Evolutionary conservation across 2,888 invertebrate species (phyloP).

Genomic region (Seira sanloemensis): DNA sequence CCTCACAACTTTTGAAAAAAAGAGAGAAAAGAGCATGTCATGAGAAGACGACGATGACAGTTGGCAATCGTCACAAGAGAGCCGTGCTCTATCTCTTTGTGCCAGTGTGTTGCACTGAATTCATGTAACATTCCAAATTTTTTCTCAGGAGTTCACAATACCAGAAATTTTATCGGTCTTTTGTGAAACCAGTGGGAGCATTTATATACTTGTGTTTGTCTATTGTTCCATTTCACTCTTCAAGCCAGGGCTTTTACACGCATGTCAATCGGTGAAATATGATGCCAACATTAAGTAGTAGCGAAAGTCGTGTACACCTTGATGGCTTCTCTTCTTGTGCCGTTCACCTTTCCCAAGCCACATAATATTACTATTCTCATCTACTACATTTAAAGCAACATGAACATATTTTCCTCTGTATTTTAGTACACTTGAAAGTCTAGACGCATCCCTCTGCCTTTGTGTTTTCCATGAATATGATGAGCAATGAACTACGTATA

Average conservation of each 20-base stretch:
- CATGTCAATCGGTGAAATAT: conserved; percentile 44
- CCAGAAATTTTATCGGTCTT: neutral
- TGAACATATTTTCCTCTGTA: too few species aligned
- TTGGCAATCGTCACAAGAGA: conserved; percentile 46
- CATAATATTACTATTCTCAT: too few species aligned
- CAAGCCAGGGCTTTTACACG: conserved; percentile 23
- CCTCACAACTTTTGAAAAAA: neutral
- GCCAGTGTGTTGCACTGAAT: neutral
- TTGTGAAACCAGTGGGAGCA: neutral
- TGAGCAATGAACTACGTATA: too few species aligned
- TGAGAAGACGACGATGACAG: conserved; percentile 46
- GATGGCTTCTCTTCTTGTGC: neutral
- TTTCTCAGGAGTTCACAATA: conserved; percentile 21
- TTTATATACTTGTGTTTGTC: neutral
- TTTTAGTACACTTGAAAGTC: too few species aligned
- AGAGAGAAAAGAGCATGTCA: conserved; percentile 30
- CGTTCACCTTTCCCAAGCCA: neutral
- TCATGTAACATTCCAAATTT: conserved; percentile 2
- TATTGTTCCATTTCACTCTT: neutral
- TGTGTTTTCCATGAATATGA: too few species aligned
- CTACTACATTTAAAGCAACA: too few species aligned
- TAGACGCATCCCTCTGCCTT: too few species aligned
- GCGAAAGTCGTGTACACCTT: neutral
- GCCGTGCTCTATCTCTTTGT: neutral
- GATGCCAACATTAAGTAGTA: conserved; percentile 28